phyloP scores from a whole-genome alignment of 2,113 vertebrate genomes.

The Nyctereutes procyonoides region DNA sequence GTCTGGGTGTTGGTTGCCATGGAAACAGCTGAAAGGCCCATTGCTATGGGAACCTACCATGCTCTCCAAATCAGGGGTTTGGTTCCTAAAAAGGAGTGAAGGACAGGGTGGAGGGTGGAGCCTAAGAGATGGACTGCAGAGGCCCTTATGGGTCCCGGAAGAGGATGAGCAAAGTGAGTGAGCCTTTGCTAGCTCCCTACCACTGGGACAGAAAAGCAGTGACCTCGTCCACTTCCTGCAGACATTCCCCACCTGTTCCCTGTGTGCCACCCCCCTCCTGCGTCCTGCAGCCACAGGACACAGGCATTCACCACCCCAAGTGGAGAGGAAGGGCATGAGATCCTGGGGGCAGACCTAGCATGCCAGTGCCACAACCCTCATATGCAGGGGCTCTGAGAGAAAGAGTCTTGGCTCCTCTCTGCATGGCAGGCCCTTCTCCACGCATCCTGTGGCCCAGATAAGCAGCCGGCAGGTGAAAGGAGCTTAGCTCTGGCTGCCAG shows the following conservation, averaged over 20 bases:
- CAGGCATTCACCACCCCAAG: not conserved
- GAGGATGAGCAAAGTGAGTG: not conserved
- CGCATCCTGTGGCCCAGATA: constrained; percentile 13
- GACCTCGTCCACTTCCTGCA: not conserved
- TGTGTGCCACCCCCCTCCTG: too few relatives aligned
- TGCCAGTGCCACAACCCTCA: not conserved
- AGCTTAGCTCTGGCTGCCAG: constrained; percentile 30
- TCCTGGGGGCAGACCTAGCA: not conserved
- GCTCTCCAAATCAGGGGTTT: constrained; percentile 87
- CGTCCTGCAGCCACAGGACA: not conserved
- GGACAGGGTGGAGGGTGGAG: constrained; percentile 71
- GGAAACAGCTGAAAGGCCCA: constrained; percentile 89
- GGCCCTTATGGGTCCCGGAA: not conserved
- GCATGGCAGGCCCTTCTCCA: not conserved
- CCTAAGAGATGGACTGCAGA: not conserved
- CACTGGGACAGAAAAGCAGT: not conserved
- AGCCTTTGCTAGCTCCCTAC: not conserved
- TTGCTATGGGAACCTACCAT: constrained; percentile 90
- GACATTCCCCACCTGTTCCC: not conserved
- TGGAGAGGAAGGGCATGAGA: not conserved
- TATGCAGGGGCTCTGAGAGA: not conserved
- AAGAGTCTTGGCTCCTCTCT: not conserved
- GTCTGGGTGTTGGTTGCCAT: constrained; percentile 89
- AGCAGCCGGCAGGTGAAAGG: constrained; percentile 54
- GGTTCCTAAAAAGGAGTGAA: constrained; percentile 81